phyloP scores from a whole-genome alignment of 2,113 vertebrate genomes.

The Triplophysa tibetana region DNA sequence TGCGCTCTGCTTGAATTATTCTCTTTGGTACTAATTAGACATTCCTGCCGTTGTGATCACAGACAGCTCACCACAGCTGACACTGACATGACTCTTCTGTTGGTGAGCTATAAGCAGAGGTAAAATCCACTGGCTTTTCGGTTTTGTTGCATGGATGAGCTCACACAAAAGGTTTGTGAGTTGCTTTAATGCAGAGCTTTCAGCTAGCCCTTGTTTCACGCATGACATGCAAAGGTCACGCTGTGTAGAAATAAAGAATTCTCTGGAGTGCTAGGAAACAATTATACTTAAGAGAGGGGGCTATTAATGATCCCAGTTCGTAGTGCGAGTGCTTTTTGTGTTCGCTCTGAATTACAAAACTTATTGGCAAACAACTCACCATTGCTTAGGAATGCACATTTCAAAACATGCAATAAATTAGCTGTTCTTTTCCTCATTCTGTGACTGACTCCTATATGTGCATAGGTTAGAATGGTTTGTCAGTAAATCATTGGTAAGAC shows the following conservation, averaged over 20 bases:
- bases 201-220: constrained; percentile 4
- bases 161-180: constrained; percentile 25
- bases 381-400: constrained; percentile 40
- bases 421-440: constrained; percentile 27
- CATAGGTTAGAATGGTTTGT: constrained; percentile 20
- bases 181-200: neutral
- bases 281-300: constrained; percentile 17
- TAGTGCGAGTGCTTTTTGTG: constrained; percentile 13
- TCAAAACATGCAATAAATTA: neutral
- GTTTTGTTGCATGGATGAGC: constrained; percentile 72
- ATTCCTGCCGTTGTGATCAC: constrained; percentile 54
- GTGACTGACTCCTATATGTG: constrained; percentile 42
- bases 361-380: constrained; percentile 52
- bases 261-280: constrained; percentile 25
- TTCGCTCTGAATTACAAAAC: constrained; percentile 57
- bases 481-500: constrained; percentile 32
- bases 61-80: constrained; percentile 37
- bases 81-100: constrained; percentile 49
- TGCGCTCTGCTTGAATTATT: constrained; percentile 39
- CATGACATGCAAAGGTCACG: constrained; percentile 34
- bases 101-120: constrained; percentile 37
- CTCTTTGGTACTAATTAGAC: constrained; percentile 56
- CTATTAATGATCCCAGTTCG: neutral
- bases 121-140: constrained; percentile 57
- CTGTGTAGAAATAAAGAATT: constrained; percentile 26